phyloP scores from a whole-genome alignment of 2,888 invertebrate species.

The Caenorhabditis wallacei region DNA sequence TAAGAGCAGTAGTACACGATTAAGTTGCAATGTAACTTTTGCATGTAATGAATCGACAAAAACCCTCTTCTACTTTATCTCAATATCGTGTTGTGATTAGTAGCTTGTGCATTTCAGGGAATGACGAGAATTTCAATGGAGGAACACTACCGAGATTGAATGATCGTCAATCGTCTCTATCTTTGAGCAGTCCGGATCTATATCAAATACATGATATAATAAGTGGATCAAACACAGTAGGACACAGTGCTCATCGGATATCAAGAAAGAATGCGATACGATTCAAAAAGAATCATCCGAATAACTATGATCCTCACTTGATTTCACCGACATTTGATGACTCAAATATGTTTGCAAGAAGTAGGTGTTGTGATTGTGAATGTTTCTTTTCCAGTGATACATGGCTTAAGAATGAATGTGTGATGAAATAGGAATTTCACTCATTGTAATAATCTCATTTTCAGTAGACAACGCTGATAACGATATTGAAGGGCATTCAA shows the following conservation, averaged over 20 bases:
- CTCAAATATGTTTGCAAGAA: conserved; percentile 48
- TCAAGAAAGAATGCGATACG: conserved; percentile 60
- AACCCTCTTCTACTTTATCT: background rate
- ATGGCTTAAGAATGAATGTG: background rate
- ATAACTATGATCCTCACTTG: conserved; percentile 20
- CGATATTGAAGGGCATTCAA: conserved; percentile 20
- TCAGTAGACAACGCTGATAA: conserved; percentile 58
- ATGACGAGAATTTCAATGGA: conserved; percentile 37
- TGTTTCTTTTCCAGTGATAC: background rate
- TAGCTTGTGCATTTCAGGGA: conserved; percentile 43
- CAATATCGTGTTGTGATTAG: conserved; percentile 35
- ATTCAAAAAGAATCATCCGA: conserved; percentile 47
- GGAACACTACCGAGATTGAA: conserved; percentile 56
- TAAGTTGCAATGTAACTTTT: background rate
- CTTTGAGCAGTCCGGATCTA: conserved; percentile 67
- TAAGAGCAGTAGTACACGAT: background rate
- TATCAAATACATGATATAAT: conserved; percentile 32
- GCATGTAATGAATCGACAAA: background rate
- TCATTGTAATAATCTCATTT: background rate
- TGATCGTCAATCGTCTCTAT: conserved; percentile 39
- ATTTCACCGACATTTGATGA: conserved; percentile 37
- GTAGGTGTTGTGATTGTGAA: conserved; percentile 65
- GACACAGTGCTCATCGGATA: conserved; percentile 40
- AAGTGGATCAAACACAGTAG: conserved; percentile 25
- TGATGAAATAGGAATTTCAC: background rate